Conservation (phyloP, 2,113 vertebrate species). For the Thunnus thynnus region DNA sequence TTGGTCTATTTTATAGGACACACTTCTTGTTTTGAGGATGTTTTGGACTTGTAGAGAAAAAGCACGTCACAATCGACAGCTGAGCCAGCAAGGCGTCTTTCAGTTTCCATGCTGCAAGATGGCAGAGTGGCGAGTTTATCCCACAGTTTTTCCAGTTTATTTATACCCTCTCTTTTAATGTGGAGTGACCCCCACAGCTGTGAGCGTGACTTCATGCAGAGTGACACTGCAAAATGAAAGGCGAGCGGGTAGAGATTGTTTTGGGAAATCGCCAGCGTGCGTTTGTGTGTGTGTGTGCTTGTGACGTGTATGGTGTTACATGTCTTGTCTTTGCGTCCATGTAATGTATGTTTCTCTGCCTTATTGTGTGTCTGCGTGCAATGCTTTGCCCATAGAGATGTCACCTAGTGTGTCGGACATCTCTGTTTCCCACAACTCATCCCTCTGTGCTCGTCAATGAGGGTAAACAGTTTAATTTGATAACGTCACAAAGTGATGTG, state of each 20-base stretch:
- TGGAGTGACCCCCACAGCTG: slow-evolving; percentile 31
- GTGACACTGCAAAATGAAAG: slow-evolving; percentile 56
- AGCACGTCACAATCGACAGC: neutral
- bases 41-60: neutral
- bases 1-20: too few relatives aligned
- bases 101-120: slow-evolving; percentile 21
- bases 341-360: neutral
- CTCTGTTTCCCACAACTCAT: slow-evolving; percentile 47
- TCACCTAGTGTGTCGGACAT: neutral
- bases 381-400: slow-evolving; percentile 19
- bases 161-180: slow-evolving; percentile 44
- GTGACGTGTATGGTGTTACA: neutral
- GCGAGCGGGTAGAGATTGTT: slow-evolving; percentile 10
- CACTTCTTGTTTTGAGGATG: neutral
- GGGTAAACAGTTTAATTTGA: slow-evolving; percentile 65
- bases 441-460: slow-evolving; percentile 30
- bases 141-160: slow-evolving; percentile 64
- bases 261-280: slow-evolving; percentile 4
- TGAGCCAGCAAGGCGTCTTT: neutral
- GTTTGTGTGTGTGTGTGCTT: neutral
- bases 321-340: neutral
- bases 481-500: slow-evolving; percentile 45
- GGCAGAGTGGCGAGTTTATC: slow-evolving; percentile 19
- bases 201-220: slow-evolving; percentile 53
- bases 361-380: neutral